A percentile compares a stretch with the other conserved stretches of the same genome.
Evolutionary conservation across 2,797 vertebrate species (phyloP).

Genomic region (Astyanax mexicanus): DNA sequence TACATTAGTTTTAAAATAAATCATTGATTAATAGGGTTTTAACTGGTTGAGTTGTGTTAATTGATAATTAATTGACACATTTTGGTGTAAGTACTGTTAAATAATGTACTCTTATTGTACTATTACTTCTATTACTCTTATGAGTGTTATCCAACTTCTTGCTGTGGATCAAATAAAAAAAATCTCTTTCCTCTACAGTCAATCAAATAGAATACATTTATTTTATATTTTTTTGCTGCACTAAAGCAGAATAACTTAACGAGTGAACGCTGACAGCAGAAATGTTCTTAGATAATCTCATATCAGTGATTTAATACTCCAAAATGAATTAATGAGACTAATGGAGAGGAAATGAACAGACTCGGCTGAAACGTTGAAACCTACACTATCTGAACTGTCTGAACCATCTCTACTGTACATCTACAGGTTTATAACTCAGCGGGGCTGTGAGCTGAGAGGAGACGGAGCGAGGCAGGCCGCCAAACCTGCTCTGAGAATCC

Average conservation of each 20-base stretch:
- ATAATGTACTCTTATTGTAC: too few relatives aligned
- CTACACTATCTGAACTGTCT: conserved; percentile 9
- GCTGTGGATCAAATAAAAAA: too few relatives aligned
- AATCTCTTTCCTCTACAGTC: too few relatives aligned
- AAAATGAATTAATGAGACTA: background rate
- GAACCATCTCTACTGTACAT: conserved; percentile 5
- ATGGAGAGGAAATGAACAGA: background rate
- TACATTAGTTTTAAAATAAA: too few relatives aligned
- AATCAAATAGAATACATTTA: too few relatives aligned
- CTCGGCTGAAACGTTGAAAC: background rate
- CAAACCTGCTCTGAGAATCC: background rate
- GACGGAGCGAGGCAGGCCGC: background rate
- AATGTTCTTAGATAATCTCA: background rate
- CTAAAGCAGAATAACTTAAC: too few relatives aligned
- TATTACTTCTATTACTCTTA: too few relatives aligned
- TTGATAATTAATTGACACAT: too few relatives aligned
- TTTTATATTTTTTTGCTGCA: background rate
- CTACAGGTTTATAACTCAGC: conserved; percentile 12
- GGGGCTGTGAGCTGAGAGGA: background rate
- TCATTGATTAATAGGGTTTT: too few relatives aligned
- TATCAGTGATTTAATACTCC: background rate
- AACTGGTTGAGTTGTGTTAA: too few relatives aligned
- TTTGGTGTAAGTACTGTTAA: too few relatives aligned
- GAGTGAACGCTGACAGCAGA: background rate
- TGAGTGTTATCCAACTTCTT: too few relatives aligned